Evolutionary conservation across 2,113 vertebrate genomes (phyloP).

Genomic region (Anhinga rufa): DNA sequence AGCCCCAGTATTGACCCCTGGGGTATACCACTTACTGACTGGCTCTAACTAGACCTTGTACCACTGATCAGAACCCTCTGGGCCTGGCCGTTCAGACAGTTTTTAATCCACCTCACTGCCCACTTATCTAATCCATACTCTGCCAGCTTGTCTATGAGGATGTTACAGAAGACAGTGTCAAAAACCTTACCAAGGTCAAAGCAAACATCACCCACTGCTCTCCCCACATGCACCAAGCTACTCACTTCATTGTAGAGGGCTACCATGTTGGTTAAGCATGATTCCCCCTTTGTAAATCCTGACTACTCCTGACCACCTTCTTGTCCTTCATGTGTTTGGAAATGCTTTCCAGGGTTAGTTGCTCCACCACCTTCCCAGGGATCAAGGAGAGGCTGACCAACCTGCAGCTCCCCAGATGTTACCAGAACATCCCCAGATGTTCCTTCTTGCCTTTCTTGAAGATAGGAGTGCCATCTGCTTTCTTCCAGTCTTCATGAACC

Average conservation of each 20-base stretch:
- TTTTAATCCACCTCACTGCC: neutral
- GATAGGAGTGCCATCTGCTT: neutral
- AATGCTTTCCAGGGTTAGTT: neutral
- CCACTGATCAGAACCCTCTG: neutral
- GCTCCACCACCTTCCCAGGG: neutral
- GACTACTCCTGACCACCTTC: neutral
- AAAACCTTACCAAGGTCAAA: neutral
- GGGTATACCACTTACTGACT: neutral
- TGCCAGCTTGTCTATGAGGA: neutral
- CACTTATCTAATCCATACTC: neutral
- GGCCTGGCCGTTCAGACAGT: neutral
- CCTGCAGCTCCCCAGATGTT: neutral
- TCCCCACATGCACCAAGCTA: neutral
- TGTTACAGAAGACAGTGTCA: neutral
- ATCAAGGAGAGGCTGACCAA: neutral
- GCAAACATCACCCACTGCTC: neutral
- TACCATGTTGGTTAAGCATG: neutral
- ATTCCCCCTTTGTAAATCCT: neutral
- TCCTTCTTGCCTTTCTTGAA: neutral
- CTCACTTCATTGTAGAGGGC: neutral
- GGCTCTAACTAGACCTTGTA: neutral
- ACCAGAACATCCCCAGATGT: neutral
- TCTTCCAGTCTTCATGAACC: neutral
- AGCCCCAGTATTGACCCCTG: neutral
- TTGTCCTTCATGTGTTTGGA: neutral